Evolutionary conservation across 2,888 invertebrate species (phyloP), one percentile per base, ranked within the genome.

Genomic region (Ophioninae sp.): DNA sequence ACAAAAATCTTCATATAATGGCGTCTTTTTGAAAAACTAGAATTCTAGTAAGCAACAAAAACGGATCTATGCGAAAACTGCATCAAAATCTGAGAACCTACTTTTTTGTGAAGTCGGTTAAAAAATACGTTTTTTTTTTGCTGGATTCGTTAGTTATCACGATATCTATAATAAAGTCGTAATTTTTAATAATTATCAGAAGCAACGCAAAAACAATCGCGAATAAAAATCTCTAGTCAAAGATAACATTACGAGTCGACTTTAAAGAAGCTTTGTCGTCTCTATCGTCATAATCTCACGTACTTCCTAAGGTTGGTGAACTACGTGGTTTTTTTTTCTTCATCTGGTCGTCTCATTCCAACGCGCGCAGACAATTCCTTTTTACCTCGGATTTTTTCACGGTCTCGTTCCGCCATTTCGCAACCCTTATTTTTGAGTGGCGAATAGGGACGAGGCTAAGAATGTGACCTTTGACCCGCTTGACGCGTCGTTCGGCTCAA

Each of bases 381-480:
- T 59, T 30, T 30, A 30, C 65, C 30, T 76, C 80, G 71, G 41
- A 67, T 61, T 82, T 75, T 82, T 76, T 63, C 59, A 72, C 41
- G 20, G 58, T 68, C 59, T 67, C 76, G n/a, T 67, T 74, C 39
- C 67, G 22, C 72, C 86, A 81, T 76, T 67, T 72, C 7, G 41
- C 69, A 71, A 72, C 59, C 65, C 65, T 81, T 81, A 69, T 59
- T 44, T 41, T 58, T 63, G 58, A 20, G 51, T 2, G 17, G 78
- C 23, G n/a, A 41, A n/a, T 9, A 39, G 10, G 20, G 23, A 56
- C 41, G 58, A n/a, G 79, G 51, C 23, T 23, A 69, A 74, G 65
- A 75, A 81, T 81, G 65, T 78, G 65, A 73, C 74, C 81, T 81
- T 81, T 83, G 81, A 81, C 78, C 78, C 58, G 81, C 56, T 79